Evolutionary conservation across 2,888 invertebrate genomes (phyloP).

Genomic region (Brenthis hecate): DNA sequence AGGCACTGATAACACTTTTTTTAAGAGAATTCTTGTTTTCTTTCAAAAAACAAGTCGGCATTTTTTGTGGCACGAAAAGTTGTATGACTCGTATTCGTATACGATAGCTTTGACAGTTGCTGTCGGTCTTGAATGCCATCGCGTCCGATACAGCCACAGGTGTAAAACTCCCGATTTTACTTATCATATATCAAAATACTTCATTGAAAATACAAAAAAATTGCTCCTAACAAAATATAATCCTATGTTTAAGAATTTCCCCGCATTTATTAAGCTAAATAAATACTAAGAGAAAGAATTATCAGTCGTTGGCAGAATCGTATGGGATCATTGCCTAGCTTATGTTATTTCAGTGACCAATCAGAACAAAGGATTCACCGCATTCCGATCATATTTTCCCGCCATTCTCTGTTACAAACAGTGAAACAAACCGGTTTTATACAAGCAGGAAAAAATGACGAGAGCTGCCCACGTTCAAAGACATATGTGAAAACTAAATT

Average conservation of each 20-base stretch:
- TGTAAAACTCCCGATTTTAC: neutral
- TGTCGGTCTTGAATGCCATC: constrained; percentile 30
- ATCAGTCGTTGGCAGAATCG: constrained; percentile 13
- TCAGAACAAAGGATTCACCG: constrained; percentile 26
- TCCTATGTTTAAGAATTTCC: neutral
- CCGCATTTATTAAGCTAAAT: neutral
- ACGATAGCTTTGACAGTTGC: constrained; percentile 36
- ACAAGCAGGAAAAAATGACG: constrained; percentile 1
- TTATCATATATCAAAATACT: neutral
- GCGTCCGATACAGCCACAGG: constrained; percentile 26
- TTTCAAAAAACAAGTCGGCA: constrained; percentile 46
- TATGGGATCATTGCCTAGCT: constrained; percentile 1
- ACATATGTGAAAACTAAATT: constrained; percentile 1
- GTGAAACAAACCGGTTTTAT: constrained; percentile 29
- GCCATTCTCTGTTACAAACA: constrained; percentile 41
- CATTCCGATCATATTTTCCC: constrained; percentile 47
- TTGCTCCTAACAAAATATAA: neutral
- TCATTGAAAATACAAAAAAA: neutral
- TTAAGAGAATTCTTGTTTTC: constrained; percentile 48
- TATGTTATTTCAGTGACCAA: constrained; percentile 24
- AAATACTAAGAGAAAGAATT: neutral
- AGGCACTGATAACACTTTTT: constrained; percentile 48
- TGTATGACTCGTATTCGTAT: constrained; percentile 38
- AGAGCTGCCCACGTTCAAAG: constrained; percentile 6
- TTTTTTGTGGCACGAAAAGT: constrained; percentile 44